Evolutionary conservation across 2,888 invertebrate species (phyloP).

Genomic region (Arge pagana): DNA sequence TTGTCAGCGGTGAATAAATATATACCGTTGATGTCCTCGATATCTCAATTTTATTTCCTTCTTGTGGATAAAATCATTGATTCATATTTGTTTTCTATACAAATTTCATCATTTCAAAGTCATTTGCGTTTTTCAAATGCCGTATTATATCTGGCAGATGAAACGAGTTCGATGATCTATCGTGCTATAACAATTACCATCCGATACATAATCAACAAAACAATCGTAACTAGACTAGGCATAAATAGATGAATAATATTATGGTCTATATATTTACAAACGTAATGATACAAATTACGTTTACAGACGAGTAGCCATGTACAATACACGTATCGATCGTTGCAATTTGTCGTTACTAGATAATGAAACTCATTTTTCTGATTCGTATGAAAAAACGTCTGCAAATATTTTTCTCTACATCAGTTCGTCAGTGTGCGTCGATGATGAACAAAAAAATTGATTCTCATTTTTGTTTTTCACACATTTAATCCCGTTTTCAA

Average conservation of each 20-base stretch:
- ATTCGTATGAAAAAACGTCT: no score
- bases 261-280: constrained; percentile 3
- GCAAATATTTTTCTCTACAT: no score
- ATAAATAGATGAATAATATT: constrained; percentile 1
- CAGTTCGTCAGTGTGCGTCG: no score
- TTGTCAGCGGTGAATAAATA: constrained; percentile 10
- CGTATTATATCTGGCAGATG: background rate
- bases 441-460: no score
- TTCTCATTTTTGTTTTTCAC: no score
- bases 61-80: background rate
- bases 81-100: constrained; percentile 2
- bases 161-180: background rate
- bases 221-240: background rate
- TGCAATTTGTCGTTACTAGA: background rate
- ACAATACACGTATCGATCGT: background rate
- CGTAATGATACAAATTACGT: background rate
- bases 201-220: background rate
- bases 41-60: background rate
- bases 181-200: background rate
- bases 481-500: no score
- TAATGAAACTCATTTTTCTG: no score
- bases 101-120: constrained; percentile 1
- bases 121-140: background rate
- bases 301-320: background rate
- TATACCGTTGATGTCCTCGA: background rate